These are phyloP conservation scores for Aplysia californica DNA, from an alignment of 1,140 invertebrate species.

Conservation along the genomic window DNA sequence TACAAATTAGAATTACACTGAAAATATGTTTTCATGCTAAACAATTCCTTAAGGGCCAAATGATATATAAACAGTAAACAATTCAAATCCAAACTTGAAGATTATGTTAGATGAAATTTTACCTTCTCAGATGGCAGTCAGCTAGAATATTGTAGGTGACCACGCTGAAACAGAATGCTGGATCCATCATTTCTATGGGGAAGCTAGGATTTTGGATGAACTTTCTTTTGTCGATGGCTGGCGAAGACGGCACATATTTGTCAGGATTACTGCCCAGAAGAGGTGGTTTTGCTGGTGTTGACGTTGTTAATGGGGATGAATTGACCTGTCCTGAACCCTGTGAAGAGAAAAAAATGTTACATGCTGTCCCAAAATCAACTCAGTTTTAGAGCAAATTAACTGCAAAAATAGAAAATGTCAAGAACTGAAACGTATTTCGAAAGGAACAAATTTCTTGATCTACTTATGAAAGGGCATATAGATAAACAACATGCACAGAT, in stretches of 20 bases:
- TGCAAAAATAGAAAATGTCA: background rate
- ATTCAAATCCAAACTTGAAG: no score
- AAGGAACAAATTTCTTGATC: no score
- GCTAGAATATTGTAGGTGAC: slow-evolving; percentile 66
- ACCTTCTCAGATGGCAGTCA: slow-evolving; percentile 54
- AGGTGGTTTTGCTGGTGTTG: no score
- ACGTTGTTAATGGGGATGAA: background rate
- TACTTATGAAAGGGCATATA: no score
- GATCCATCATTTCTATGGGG: slow-evolving; percentile 31
- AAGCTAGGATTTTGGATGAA: slow-evolving; percentile 49
- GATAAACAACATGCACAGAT: no score
- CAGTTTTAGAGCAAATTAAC: background rate
- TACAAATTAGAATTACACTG: no score
- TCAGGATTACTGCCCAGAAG: background rate
- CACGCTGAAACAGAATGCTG: slow-evolving; percentile 53
- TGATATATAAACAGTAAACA: no score
- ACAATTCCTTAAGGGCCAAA: no score
- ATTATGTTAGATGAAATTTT: no score
- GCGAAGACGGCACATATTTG: slow-evolving; percentile 24
- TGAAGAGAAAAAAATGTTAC: background rate
- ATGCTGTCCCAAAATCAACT: no score
- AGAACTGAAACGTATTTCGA: no score
- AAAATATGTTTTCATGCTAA: no score
- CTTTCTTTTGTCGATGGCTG: slow-evolving; percentile 44
- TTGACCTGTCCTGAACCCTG: background rate